phyloP scores from a whole-genome alignment of 1,140 invertebrate species.

The Sarcophaga peregrina region DNA sequence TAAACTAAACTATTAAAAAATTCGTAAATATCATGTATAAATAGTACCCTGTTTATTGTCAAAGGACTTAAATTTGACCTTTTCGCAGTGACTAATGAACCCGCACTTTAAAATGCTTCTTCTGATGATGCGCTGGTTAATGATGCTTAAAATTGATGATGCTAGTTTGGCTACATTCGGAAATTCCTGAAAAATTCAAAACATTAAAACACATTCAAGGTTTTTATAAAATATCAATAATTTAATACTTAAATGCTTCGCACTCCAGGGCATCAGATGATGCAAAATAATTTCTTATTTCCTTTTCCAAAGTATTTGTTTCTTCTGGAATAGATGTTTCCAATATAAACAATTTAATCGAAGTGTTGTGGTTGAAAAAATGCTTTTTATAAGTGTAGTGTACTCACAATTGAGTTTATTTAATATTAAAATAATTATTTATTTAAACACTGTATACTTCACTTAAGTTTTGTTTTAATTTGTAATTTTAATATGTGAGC shows the following conservation, averaged over 20 bases:
- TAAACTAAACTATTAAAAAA: constrained; percentile 19
- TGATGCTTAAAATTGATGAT: constrained; percentile 22
- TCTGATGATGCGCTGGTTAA: constrained; percentile 15
- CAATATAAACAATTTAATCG: too few species aligned
- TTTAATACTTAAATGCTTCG: constrained; percentile 8
- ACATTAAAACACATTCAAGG: constrained; percentile 10
- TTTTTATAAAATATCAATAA: not conserved
- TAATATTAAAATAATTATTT: too few species aligned
- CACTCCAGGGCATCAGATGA: constrained; percentile 1
- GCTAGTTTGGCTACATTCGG: constrained; percentile 18
- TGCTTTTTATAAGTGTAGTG: too few species aligned
- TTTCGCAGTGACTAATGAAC: constrained; percentile 15
- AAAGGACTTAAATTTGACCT: constrained; percentile 21
- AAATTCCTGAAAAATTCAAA: not conserved
- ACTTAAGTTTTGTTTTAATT: too few species aligned
- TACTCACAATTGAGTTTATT: too few species aligned
- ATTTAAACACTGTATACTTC: too few species aligned
- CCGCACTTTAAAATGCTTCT: constrained; percentile 20
- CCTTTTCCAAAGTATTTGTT: too few species aligned
- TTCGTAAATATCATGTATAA: constrained; percentile 11
- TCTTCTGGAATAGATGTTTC: too few species aligned
- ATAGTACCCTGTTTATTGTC: constrained; percentile 5
- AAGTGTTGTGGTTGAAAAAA: too few species aligned
- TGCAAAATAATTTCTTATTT: constrained; percentile 17
- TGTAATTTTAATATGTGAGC: too few species aligned